These are phyloP conservation scores for Emmelina monodactyla DNA, from an alignment of 2,888 invertebrate species.

Conservation along the genomic window DNA sequence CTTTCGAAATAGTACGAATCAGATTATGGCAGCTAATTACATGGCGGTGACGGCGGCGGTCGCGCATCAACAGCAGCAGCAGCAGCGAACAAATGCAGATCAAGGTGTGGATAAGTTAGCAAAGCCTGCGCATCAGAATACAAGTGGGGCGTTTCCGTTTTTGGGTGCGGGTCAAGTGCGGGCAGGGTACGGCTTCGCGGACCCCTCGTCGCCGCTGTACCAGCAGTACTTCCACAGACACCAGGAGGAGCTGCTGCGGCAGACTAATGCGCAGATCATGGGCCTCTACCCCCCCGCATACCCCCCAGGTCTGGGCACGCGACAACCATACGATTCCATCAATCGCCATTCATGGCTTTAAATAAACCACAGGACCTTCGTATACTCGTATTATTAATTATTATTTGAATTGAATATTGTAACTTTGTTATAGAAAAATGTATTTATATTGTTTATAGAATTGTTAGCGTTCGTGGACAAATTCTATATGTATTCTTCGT, in stretches of 20 bases:
- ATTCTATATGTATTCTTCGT: conserved; percentile 24
- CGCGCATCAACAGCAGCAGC: conserved; percentile 43
- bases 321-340: conserved; percentile 77
- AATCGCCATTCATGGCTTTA: conserved; percentile 76
- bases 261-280: conserved; percentile 69
- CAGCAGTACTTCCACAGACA: conserved; percentile 74
- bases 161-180: conserved; percentile 68
- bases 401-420: conserved; percentile 27
- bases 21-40: conserved; percentile 64
- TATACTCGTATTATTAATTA: conserved; percentile 12
- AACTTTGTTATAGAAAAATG: conserved; percentile 41
- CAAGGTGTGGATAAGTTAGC: conserved; percentile 41
- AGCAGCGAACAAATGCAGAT: conserved; percentile 20
- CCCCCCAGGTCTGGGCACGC: conserved; percentile 68
- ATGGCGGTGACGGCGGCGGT: conserved; percentile 57
- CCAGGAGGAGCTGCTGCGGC: conserved; percentile 67
- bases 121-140: conserved; percentile 55
- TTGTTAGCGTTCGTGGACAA: conserved; percentile 35
- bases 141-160: conserved; percentile 65
- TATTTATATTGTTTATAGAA: conserved; percentile 49
- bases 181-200: conserved; percentile 69
- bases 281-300: conserved; percentile 73
- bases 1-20: conserved; percentile 68
- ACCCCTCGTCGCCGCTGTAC: conserved; percentile 72
- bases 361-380: conserved; percentile 11